phyloP scores from a whole-genome alignment of 2,113 vertebrate genomes.

The Paratilapia polleni region DNA sequence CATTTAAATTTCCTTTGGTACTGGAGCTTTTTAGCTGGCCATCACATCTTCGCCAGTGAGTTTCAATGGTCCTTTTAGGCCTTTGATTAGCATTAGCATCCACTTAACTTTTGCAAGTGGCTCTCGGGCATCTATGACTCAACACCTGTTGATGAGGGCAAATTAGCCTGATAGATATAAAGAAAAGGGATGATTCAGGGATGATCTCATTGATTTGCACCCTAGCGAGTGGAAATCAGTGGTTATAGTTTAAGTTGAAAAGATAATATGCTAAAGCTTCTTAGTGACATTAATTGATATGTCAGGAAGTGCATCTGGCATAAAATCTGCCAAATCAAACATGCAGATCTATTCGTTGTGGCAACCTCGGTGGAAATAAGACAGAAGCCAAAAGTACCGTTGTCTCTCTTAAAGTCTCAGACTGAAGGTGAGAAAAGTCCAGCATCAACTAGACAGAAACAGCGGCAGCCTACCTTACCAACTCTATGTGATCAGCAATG shows the following conservation, averaged over 20 bases:
- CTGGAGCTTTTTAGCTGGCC: conserved; percentile 33
- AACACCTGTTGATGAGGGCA: conserved; percentile 49
- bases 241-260: not conserved
- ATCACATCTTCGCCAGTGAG: conserved; percentile 35
- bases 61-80: conserved; percentile 47
- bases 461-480: too few species aligned
- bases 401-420: too few species aligned
- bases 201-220: conserved; percentile 7
- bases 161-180: conserved; percentile 61
- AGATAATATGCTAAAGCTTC: not conserved
- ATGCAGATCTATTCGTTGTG: too few species aligned
- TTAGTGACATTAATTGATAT: too few species aligned
- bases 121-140: conserved; percentile 52
- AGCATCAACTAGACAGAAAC: too few species aligned
- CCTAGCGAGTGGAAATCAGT: not conserved
- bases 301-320: too few species aligned
- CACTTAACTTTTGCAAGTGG: conserved; percentile 59
- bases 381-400: too few species aligned
- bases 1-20: conserved; percentile 18
- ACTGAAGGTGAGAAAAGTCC: too few species aligned
- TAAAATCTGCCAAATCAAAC: too few species aligned
- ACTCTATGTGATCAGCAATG: too few species aligned
- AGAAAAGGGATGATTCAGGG: conserved; percentile 25
- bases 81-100: conserved; percentile 67
- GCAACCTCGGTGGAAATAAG: too few species aligned